Conservation (phyloP, 2,113 vertebrate genomes). For the Notechis scutatus region DNA sequence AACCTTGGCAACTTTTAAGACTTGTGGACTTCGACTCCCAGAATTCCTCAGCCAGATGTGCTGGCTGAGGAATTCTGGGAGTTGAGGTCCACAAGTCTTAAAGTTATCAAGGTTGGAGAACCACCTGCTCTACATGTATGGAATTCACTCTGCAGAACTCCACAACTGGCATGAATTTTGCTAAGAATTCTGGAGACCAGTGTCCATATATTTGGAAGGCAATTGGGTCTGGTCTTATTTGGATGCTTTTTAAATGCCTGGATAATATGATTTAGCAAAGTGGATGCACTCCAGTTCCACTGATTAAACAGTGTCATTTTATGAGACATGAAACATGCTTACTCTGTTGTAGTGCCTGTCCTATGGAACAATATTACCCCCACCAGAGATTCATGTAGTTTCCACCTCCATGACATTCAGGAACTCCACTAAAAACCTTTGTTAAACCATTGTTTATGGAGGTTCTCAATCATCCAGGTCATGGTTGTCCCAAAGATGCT, state of each 20-base stretch:
- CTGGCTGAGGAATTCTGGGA: no score
- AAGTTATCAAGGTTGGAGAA: no score
- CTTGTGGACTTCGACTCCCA: neutral
- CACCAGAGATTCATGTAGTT: neutral
- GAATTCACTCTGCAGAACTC: neutral
- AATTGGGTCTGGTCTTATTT: neutral
- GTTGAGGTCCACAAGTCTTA: no score
- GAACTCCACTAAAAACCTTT: neutral
- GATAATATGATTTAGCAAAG: neutral
- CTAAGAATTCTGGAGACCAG: neutral
- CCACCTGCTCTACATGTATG: neutral
- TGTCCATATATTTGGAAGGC: neutral
- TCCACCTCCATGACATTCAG: neutral
- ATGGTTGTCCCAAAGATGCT: neutral
- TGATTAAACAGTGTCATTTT: neutral
- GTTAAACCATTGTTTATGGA: neutral
- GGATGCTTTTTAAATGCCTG: neutral
- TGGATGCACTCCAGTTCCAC: neutral
- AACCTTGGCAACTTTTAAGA: neutral
- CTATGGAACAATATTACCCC: neutral
- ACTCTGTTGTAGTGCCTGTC: neutral
- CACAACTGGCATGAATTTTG: neutral
- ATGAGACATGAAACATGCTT: neutral
- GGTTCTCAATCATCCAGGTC: neutral
- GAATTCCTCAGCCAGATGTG: neutral